Evolutionary conservation across 2,888 invertebrate genomes (phyloP).

Genomic region (Podabrus alpinus): DNA sequence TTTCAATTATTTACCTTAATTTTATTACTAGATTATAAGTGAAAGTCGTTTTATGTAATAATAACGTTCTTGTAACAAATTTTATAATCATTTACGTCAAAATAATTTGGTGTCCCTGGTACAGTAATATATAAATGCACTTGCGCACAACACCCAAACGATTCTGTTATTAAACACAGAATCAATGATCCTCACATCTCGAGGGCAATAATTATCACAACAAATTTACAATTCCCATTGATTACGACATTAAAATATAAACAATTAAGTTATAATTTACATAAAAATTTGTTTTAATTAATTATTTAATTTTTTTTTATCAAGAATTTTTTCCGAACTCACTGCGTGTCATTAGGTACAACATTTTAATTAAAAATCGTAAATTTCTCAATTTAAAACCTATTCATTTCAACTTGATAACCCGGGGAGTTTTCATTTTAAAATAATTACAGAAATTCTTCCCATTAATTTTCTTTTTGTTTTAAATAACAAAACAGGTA

Average conservation of each 20-base stretch:
- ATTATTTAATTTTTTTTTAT: neutral
- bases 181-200: constrained; percentile 36
- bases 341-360: neutral
- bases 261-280: neutral
- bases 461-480: neutral
- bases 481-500: neutral
- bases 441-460: neutral
- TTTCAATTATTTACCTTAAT: neutral
- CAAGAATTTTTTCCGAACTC: neutral
- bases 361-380: neutral
- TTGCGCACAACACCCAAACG: constrained; percentile 29
- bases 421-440: neutral
- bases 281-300: neutral
- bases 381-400: neutral
- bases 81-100: constrained; percentile 22
- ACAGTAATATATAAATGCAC: constrained; percentile 18
- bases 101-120: constrained; percentile 38
- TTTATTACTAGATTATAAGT: constrained; percentile 23
- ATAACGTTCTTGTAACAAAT: constrained; percentile 6
- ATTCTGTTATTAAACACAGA: constrained; percentile 28
- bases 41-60: constrained; percentile 35
- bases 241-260: neutral
- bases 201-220: constrained; percentile 29
- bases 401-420: neutral
- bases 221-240: constrained; percentile 26